Evolutionary conservation across 2,888 invertebrate species (phyloP).

Genomic region (Altica lythri): DNA sequence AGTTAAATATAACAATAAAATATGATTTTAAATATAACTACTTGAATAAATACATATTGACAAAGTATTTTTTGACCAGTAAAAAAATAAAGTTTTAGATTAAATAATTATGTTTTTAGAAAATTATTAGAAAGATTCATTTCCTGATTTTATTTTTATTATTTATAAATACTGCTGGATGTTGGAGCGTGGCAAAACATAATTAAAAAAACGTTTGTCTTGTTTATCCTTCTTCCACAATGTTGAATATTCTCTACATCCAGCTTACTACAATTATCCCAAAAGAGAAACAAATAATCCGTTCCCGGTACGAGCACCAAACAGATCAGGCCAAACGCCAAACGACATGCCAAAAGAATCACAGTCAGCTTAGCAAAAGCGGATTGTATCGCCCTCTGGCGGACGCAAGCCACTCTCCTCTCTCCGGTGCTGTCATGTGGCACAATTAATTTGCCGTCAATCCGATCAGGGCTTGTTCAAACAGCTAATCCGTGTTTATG

Average conservation of each 20-base stretch:
- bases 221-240: not conserved
- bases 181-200: too few relatives aligned
- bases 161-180: too few relatives aligned
- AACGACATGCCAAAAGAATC: constrained; percentile 23
- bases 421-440: constrained; percentile 51
- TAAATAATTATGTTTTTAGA: too few relatives aligned
- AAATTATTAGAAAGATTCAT: too few relatives aligned
- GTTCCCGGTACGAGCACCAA: constrained; percentile 24
- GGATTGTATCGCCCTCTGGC: constrained; percentile 51
- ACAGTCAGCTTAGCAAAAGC: constrained; percentile 53
- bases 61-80: too few relatives aligned
- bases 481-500: constrained; percentile 55
- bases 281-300: constrained; percentile 42
- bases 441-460: constrained; percentile 57
- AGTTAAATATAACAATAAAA: too few relatives aligned
- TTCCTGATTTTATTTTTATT: too few relatives aligned
- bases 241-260: not conserved
- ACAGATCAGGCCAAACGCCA: constrained; percentile 36
- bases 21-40: too few relatives aligned
- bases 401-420: constrained; percentile 36
- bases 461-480: constrained; percentile 55
- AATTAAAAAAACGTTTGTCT: constrained; percentile 4
- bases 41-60: too few relatives aligned
- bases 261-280: constrained; percentile 17
- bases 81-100: too few relatives aligned